A percentile compares a stretch with the other conserved stretches of the same genome.
Evolutionary conservation across 2,888 invertebrate genomes (phyloP).

Genomic region (Cryptocephalus moraei): DNA sequence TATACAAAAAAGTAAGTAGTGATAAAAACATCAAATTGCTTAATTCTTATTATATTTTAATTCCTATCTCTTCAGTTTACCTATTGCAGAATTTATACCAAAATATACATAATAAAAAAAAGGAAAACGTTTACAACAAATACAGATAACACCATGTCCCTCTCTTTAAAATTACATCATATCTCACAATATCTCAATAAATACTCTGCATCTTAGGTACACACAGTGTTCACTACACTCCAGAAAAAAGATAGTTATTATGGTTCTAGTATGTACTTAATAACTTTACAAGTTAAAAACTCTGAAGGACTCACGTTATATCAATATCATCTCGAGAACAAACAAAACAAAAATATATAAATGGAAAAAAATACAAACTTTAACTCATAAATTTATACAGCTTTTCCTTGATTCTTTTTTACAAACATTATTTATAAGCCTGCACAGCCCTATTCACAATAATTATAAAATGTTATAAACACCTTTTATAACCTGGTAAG

Average conservation of each 20-base stretch:
- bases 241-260: neutral
- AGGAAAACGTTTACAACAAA: conserved; percentile 8
- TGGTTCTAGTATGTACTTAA: no score
- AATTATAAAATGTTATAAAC: neutral
- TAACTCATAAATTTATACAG: conserved; percentile 1
- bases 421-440: conserved; percentile 17
- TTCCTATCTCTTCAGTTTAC: conserved; percentile 20
- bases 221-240: conserved; percentile 5
- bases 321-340: no score
- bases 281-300: no score
- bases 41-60: conserved; percentile 22
- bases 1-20: conserved; percentile 27
- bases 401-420: conserved; percentile 1
- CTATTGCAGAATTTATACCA: conserved; percentile 18
- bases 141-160: conserved; percentile 18
- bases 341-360: conserved; percentile 2
- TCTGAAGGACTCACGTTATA: no score
- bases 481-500: neutral
- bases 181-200: conserved; percentile 11
- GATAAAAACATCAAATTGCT: conserved; percentile 22
- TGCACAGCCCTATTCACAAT: conserved; percentile 21
- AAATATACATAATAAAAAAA: conserved; percentile 9
- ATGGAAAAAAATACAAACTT: conserved; percentile 1
- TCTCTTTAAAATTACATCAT: conserved; percentile 20
- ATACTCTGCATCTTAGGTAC: conserved; percentile 8